These are phyloP conservation scores for Troides aeacus DNA, from an alignment of 2,888 invertebrate species.

Conservation along the genomic window DNA sequence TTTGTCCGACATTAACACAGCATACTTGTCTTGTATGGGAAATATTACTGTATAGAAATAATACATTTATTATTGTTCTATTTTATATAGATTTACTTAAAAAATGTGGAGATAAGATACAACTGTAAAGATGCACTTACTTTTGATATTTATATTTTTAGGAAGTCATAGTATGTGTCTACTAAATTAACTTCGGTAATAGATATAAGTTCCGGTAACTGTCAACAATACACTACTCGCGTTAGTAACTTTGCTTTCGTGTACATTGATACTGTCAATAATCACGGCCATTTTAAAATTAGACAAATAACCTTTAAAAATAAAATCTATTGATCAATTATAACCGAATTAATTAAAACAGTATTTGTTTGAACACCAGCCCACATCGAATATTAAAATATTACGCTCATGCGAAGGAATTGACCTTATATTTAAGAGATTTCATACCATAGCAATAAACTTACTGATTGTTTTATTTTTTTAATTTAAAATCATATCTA, in stretches of 20 bases:
- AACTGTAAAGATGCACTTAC: too few relatives aligned
- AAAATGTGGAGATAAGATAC: too few relatives aligned
- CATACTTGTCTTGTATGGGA: too few relatives aligned
- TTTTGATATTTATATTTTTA: not conserved
- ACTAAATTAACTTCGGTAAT: not conserved
- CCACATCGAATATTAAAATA: not conserved
- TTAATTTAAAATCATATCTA: too few relatives aligned
- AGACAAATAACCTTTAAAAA: slow-evolving; percentile 7
- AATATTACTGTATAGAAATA: too few relatives aligned
- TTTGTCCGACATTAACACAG: not conserved
- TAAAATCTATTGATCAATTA: slow-evolving; percentile 2
- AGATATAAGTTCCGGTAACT: slow-evolving; percentile 10
- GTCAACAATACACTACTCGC: slow-evolving; percentile 7
- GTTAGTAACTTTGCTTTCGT: not conserved
- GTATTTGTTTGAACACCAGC: not conserved
- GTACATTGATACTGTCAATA: not conserved
- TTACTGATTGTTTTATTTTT: too few relatives aligned
- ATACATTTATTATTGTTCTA: too few relatives aligned
- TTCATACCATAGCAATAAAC: too few relatives aligned
- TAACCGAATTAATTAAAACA: slow-evolving; percentile 2
- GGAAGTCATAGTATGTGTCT: slow-evolving; percentile 12
- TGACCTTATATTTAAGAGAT: not conserved
- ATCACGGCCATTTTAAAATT: slow-evolving; percentile 12
- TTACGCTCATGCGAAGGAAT: not conserved
- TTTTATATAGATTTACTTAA: too few relatives aligned